Evolutionary conservation across 2,797 vertebrate genomes (phyloP), one percentile per base, ranked within the genome.

Genomic region (Halcyon smyrnensis): DNA sequence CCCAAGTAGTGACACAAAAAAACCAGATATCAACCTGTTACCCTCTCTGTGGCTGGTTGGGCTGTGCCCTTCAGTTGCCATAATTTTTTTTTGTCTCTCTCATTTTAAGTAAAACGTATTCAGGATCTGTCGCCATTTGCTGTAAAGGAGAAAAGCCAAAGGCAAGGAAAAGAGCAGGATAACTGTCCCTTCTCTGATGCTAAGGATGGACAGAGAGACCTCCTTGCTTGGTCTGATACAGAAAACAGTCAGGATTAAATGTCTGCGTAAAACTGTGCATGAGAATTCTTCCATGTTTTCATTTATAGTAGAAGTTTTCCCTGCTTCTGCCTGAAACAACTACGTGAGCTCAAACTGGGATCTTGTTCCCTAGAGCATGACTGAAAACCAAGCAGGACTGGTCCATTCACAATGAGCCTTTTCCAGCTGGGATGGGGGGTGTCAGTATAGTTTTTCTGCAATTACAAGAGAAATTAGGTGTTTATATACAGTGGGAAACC

Each of bases 111-210:
- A 74, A 87, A 27, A 54, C 5, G 0, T 69, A 30, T 50, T 62
- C 37, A 82, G 59, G n/a, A 70, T 70, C 76, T 80, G 43, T 70
- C 2, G 3, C 9, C 28, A 16, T 56, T 82, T 79, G n/a, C 89
- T 76, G 88, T 79, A 51, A 64, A 90, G 78, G 65, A 93, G 64
- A 84, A 91, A 89, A 84, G n/a, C 24, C 62, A 84, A 91, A 80
- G 27, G 28, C 50, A 68, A 88, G 30, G 60, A 62, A 77, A 28
- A 80, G 11, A 45, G 21, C 21, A 80, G 19, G 45, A 34, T 56
- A 43, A 51, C 30, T 39, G 67, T 18, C 65, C 30, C 69, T 80
- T 75, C 48, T 64, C 60, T 87, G 64, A 57, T 50, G 15, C 56
- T 92, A 63, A 91, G 85, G 54, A 36, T 28, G 79, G 71, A 46